These are phyloP conservation scores for Caenorhabditis sp. DNA, from an alignment of 2,888 invertebrate genomes.

Conservation along the genomic window DNA sequence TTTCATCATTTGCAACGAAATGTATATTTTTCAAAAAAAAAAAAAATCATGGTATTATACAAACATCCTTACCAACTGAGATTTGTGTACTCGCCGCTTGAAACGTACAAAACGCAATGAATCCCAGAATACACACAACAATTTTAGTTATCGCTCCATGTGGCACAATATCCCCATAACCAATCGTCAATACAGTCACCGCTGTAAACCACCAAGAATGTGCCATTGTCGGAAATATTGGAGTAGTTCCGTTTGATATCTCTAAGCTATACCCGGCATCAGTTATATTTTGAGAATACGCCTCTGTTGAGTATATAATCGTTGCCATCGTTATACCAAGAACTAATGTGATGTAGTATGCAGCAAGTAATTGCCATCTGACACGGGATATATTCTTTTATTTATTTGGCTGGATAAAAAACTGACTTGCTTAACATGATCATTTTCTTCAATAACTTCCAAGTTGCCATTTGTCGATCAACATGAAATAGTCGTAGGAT, in stretches of 20 bases:
- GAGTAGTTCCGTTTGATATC: slow-evolving; percentile 13
- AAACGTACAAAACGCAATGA: slow-evolving; percentile 58
- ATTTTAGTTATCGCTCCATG: slow-evolving; percentile 56
- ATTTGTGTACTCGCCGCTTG: slow-evolving; percentile 60
- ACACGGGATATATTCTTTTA: neutral
- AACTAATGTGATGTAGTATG: slow-evolving; percentile 61
- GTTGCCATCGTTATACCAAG: slow-evolving; percentile 51
- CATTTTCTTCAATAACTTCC: slow-evolving; percentile 58
- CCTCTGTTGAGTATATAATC: slow-evolving; percentile 53
- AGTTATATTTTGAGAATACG: slow-evolving; percentile 20
- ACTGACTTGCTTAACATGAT: slow-evolving; percentile 53
- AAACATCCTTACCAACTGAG: slow-evolving; percentile 60
- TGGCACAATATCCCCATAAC: slow-evolving; percentile 65
- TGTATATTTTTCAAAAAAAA: too few relatives aligned
- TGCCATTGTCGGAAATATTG: slow-evolving; percentile 44
- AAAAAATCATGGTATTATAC: too few relatives aligned
- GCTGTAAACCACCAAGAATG: slow-evolving; percentile 66
- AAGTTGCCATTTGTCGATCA: slow-evolving; percentile 63
- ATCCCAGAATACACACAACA: slow-evolving; percentile 60
- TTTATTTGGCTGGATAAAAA: neutral
- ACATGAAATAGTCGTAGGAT: slow-evolving; percentile 66
- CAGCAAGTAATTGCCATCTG: slow-evolving; percentile 54
- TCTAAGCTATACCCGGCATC: slow-evolving; percentile 20
- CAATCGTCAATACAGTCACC: slow-evolving; percentile 59
- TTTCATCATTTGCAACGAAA: too few relatives aligned